Evolutionary conservation across 1,140 invertebrate species (phyloP).

Genomic region (Onthophagus taurus): DNA sequence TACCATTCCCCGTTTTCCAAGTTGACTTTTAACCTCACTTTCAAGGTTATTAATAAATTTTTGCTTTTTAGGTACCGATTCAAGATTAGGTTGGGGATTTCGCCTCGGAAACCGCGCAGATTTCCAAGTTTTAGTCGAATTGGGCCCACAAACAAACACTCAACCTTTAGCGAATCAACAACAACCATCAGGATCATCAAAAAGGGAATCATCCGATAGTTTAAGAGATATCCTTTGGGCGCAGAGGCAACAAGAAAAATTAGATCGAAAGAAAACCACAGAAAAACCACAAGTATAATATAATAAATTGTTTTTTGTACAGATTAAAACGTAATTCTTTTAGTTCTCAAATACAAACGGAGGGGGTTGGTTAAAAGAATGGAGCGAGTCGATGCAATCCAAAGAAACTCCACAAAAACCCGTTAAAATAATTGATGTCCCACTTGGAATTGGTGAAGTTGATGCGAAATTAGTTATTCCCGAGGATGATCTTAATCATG

Average conservation of each 20-base stretch:
- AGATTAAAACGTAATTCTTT: neutral
- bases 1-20: too few relatives aligned
- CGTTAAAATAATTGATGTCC: neutral
- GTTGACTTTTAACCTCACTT: too few relatives aligned
- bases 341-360: slow-evolving; percentile 3
- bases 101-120: slow-evolving; percentile 69
- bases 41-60: neutral
- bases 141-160: slow-evolving; percentile 65
- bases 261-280: too few relatives aligned
- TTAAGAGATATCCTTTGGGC: slow-evolving; percentile 28
- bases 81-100: slow-evolving; percentile 67
- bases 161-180: slow-evolving; percentile 45
- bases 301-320: neutral
- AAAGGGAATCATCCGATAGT: slow-evolving; percentile 27
- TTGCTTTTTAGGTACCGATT: slow-evolving; percentile 60
- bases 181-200: slow-evolving; percentile 5
- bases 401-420: neutral
- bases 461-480: slow-evolving; percentile 34
- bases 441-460: slow-evolving; percentile 33
- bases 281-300: neutral
- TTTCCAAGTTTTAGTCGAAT: slow-evolving; percentile 64
- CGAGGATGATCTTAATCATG: slow-evolving; percentile 8
- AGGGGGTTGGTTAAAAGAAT: slow-evolving; percentile 1
- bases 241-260: slow-evolving; percentile 30
- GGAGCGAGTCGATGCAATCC: neutral